Evolutionary conservation across 1,140 invertebrate species (phyloP), one percentile per base, ranked within the genome.

Genomic region (Rhysida immarginata): DNA sequence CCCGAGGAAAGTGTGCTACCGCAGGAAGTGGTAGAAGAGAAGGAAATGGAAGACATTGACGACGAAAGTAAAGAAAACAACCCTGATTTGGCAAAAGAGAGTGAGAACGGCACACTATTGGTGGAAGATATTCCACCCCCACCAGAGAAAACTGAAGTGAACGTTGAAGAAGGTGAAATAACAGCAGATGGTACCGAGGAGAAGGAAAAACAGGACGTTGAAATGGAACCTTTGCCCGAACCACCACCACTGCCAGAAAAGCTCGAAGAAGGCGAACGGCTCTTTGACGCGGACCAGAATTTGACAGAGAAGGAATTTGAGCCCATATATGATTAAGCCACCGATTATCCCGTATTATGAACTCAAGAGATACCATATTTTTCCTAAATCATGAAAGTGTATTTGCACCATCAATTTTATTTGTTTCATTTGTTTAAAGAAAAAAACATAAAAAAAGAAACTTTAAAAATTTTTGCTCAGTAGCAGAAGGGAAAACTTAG

Each of bases 211-310:
- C 42, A 57, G 21, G 54, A 44, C 14, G 48, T 56, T 24, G 54
- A 54, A 35, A 58, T 55, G 41, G 27, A 48, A 16, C 48, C 50
- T 16, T 21, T 41, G 26, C 21, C 26, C n/a, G 24, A 11, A n/a
- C n/a, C 35, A 11, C 11, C 11, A n/a, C 35, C 11, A 41, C 35
- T 13, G 35, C 11, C 35, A n/a, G 35, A 41, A 13, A 41, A 13
- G n/a, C 11, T n/a, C 35, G 41, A 29, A 26, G 52, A 20, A 11
- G 26, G 16, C 1, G 27, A 20, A 64, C 41, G 5, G 82, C 78
- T 20, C 71, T 46, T 61, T 75, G 2, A 88, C 75, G 1, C n/a
- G n/a, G n/a, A n/a, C n/a, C n/a, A n/a, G n/a, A n/a, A n/a, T n/a
- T 41, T 41, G n/a, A n/a, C 35, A 11, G 35, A 41, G n/a, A 41